Evolutionary conservation across 2,797 vertebrate species (phyloP).

Genomic region (Leptatherina wallacei): DNA sequence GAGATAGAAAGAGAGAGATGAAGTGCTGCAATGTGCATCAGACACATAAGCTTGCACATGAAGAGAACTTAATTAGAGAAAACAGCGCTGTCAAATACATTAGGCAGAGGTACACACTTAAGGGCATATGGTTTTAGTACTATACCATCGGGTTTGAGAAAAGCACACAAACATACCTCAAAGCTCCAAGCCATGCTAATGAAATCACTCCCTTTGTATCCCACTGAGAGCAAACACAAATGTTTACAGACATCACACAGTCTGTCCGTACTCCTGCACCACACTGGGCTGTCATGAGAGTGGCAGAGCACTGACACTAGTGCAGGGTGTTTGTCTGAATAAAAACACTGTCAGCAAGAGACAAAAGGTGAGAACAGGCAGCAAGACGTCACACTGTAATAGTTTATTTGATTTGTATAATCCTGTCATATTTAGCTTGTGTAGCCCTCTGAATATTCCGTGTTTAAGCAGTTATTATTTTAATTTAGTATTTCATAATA

Average conservation of each 20-base stretch:
- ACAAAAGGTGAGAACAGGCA: constrained; percentile 31
- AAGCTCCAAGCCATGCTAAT: constrained; percentile 83
- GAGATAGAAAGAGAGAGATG: constrained; percentile 24
- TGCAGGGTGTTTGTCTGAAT: constrained; percentile 34
- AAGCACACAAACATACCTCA: constrained; percentile 84
- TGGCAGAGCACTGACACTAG: constrained; percentile 32
- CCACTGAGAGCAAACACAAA: constrained; percentile 80
- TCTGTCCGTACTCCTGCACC: constrained; percentile 66
- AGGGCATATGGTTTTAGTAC: constrained; percentile 87
- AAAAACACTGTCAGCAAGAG: constrained; percentile 40
- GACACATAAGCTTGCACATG: constrained; percentile 74
- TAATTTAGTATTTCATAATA: not conserved
- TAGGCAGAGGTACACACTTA: constrained; percentile 84
- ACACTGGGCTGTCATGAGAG: constrained; percentile 67
- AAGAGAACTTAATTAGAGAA: constrained; percentile 87
- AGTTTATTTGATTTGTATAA: constrained; percentile 12
- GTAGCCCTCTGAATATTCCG: not conserved
- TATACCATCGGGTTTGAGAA: constrained; percentile 78
- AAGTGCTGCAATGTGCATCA: constrained; percentile 77
- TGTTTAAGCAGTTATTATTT: not conserved
- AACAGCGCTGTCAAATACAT: constrained; percentile 87
- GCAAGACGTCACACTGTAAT: constrained; percentile 3
- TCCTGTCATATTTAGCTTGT: not conserved
- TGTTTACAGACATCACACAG: constrained; percentile 80
- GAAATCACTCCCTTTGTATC: constrained; percentile 82